phyloP scores from a whole-genome alignment of 2,113 vertebrate species.

The Mobula hypostoma region DNA sequence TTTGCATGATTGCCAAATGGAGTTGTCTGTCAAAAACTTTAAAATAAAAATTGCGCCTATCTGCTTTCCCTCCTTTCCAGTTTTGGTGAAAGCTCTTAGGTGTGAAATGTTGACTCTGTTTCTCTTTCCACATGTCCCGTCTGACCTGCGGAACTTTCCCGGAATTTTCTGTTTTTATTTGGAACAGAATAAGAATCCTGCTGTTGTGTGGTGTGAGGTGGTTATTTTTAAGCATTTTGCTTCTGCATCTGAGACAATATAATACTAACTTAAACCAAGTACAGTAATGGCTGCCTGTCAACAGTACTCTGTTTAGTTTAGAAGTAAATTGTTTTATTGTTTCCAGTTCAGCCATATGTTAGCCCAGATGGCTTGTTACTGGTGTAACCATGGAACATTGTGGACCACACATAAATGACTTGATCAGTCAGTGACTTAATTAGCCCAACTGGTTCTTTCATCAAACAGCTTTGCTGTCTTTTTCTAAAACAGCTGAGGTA shows the following conservation, averaged over 20 bases:
- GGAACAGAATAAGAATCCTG: not conserved
- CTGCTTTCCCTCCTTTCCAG: too few species aligned
- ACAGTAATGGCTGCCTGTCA: not conserved
- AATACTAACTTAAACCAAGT: not conserved
- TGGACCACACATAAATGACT: not conserved
- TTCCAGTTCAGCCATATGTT: not conserved
- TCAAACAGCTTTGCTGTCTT: not conserved
- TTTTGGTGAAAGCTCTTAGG: too few species aligned
- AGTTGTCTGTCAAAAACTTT: too few species aligned
- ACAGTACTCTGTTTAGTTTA: not conserved
- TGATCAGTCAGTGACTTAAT: not conserved
- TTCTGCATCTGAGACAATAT: not conserved
- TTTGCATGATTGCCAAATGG: too few species aligned
- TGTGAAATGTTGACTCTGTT: too few species aligned
- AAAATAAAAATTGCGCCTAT: too few species aligned
- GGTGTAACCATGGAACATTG: not conserved
- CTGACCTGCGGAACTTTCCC: too few species aligned
- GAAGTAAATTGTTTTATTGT: not conserved
- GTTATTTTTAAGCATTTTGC: not conserved
- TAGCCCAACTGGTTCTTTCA: not conserved
- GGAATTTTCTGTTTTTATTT: too few species aligned
- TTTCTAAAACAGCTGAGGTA: not conserved
- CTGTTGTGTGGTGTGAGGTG: not conserved
- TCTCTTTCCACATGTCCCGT: too few species aligned
- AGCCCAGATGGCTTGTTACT: not conserved